phyloP scores from a whole-genome alignment of 2,797 vertebrate genomes.

The Sebastes steindachneri region DNA sequence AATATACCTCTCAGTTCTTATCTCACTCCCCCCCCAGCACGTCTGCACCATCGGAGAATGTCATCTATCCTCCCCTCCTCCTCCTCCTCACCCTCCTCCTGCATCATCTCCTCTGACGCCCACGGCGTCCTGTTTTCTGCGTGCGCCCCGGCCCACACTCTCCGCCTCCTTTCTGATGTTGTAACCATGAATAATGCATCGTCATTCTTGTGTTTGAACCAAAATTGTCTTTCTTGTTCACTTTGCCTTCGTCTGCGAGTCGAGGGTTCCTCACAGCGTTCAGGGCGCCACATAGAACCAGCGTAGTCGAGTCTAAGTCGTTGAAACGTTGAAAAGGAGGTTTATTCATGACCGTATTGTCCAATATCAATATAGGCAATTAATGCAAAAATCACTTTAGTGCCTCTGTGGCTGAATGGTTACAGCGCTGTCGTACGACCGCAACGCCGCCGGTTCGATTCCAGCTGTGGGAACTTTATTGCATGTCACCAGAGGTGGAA shows the following conservation, averaged over 20 bases:
- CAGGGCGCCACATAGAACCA: background rate
- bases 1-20: conserved; percentile 65
- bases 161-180: conserved; percentile 28
- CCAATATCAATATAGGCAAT: too few species aligned
- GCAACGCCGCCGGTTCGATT: background rate
- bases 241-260: background rate
- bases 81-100: background rate
- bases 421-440: background rate
- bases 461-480: background rate
- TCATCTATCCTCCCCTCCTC: conserved; percentile 30
- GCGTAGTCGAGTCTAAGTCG: background rate
- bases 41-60: conserved; percentile 54
- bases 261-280: background rate
- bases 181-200: conserved; percentile 50
- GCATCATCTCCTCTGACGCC: conserved; percentile 41
- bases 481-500: background rate
- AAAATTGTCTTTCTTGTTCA: conserved; percentile 14
- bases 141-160: conserved; percentile 17
- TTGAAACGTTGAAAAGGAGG: too few species aligned
- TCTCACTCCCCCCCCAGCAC: conserved; percentile 18
- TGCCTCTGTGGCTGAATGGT: too few species aligned
- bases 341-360: too few species aligned
- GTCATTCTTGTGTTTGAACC: conserved; percentile 16
- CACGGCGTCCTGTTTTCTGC: conserved; percentile 35
- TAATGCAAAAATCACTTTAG: too few species aligned